Percentiles rank a stretch among this genome's conserved stretches.
Conservation (phyloP, 2,797 vertebrate genomes). For the Ctenochaetus hawaiiensis region DNA sequence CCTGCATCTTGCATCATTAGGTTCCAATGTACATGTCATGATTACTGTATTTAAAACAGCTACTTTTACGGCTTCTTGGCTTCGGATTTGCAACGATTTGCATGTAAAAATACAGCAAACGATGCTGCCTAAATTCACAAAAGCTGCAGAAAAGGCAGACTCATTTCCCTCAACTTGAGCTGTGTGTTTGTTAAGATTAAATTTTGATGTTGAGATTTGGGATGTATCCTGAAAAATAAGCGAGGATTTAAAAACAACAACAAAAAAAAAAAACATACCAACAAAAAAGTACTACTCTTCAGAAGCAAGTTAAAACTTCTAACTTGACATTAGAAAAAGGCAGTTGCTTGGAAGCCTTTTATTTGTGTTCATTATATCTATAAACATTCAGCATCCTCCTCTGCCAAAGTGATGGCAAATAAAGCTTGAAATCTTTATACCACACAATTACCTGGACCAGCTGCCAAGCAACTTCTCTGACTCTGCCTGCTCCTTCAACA, state of each 20-base stretch:
- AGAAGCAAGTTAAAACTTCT: not conserved
- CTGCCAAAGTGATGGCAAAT: not conserved
- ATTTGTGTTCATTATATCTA: not conserved
- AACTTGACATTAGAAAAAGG: not conserved
- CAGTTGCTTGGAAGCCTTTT: not conserved
- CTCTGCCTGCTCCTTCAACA: not conserved
- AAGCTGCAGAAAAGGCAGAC: not conserved
- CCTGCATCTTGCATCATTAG: conserved; percentile 23
- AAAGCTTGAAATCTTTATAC: conserved; percentile 3
- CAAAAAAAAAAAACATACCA: not conserved
- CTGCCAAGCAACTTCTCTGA: conserved; percentile 18
- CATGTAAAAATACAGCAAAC: not conserved
- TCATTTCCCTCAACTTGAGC: not conserved
- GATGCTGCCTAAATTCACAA: conserved; percentile 7
- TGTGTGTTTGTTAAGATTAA: not conserved
- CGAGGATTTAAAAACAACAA: not conserved
- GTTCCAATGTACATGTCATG: conserved; percentile 11
- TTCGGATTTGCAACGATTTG: conserved; percentile 13
- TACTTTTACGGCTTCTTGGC: not conserved
- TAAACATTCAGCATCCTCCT: not conserved
- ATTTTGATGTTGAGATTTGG: not conserved
- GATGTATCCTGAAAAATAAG: not conserved
- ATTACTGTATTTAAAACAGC: conserved; percentile 13
- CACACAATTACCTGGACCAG: conserved; percentile 11
- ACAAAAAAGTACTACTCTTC: too few species aligned